phyloP scores from a whole-genome alignment of 1,140 invertebrate genomes.

The Drosophila oshimai region DNA sequence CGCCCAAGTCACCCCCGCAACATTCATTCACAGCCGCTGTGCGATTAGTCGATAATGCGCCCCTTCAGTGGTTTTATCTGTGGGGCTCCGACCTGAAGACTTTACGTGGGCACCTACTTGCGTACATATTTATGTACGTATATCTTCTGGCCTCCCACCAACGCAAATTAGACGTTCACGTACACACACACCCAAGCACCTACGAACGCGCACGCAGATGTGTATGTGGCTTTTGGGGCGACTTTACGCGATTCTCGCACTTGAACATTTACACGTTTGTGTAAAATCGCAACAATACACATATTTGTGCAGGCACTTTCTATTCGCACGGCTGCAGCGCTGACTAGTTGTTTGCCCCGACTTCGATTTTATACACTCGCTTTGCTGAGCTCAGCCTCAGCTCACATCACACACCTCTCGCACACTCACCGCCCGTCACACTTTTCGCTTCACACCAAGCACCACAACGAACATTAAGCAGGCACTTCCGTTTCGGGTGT shows the following conservation, averaged over 20 bases:
- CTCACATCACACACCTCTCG: slow-evolving; percentile 3
- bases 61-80: slow-evolving; percentile 14
- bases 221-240: slow-evolving; percentile 13
- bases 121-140: slow-evolving; percentile 9
- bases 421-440: slow-evolving; percentile 47
- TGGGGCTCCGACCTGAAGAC: slow-evolving; percentile 2
- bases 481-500: slow-evolving; percentile 21
- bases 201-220: slow-evolving; percentile 3
- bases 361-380: slow-evolving; percentile 23
- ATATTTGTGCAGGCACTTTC: slow-evolving; percentile 40
- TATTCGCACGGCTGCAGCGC: slow-evolving; percentile 15
- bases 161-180: slow-evolving; percentile 20
- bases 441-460: slow-evolving; percentile 21
- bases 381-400: not conserved
- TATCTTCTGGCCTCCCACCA: slow-evolving; percentile 32
- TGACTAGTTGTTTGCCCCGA: slow-evolving; percentile 4
- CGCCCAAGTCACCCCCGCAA: slow-evolving; percentile 30
- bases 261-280: slow-evolving; percentile 10
- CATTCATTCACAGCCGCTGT: slow-evolving; percentile 1
- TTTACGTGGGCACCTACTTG: slow-evolving; percentile 25
- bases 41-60: slow-evolving; percentile 17
- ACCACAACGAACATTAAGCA: slow-evolving; percentile 32
- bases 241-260: slow-evolving; percentile 20
- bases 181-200: slow-evolving; percentile 13
- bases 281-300: slow-evolving; percentile 14